Evolutionary conservation across 2,888 invertebrate genomes (phyloP).

Genomic region (Meandrusa payeni): DNA sequence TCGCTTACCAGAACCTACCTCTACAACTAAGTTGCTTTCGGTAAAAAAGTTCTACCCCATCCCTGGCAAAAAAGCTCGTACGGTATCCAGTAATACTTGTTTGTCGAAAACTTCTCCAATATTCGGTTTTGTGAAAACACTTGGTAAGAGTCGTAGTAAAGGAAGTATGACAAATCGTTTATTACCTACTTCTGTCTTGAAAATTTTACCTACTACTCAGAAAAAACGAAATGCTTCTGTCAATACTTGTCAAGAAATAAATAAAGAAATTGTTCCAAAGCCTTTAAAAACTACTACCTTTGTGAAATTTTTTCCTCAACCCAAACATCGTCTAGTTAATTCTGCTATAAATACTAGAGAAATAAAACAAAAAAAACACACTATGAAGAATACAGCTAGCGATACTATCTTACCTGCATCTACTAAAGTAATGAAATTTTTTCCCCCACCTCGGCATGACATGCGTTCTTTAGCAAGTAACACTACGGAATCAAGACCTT

Average conservation of each 20-base stretch:
- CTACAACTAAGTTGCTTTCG: too few species aligned
- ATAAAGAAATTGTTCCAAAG: neutral
- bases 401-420: neutral
- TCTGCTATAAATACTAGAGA: slow-evolving; percentile 12
- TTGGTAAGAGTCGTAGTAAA: slow-evolving; percentile 3
- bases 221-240: neutral
- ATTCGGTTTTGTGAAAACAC: neutral
- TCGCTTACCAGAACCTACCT: neutral
- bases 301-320: slow-evolving; percentile 20
- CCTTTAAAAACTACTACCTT: slow-evolving; percentile 12
- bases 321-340: slow-evolving; percentile 2
- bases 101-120: neutral
- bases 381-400: too few species aligned
- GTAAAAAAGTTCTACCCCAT: slow-evolving; percentile 1
- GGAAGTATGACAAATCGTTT: neutral
- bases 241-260: slow-evolving; percentile 1
- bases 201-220: slow-evolving; percentile 2
- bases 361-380: too few species aligned
- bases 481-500: too few species aligned
- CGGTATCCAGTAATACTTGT: slow-evolving; percentile 6
- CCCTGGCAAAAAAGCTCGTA: neutral
- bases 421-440: slow-evolving; percentile 9
- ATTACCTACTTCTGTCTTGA: slow-evolving; percentile 4
- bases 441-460: neutral
- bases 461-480: slow-evolving; percentile 5